phyloP scores from a whole-genome alignment of 2,888 invertebrate species.

The Marronus borbonicus region DNA sequence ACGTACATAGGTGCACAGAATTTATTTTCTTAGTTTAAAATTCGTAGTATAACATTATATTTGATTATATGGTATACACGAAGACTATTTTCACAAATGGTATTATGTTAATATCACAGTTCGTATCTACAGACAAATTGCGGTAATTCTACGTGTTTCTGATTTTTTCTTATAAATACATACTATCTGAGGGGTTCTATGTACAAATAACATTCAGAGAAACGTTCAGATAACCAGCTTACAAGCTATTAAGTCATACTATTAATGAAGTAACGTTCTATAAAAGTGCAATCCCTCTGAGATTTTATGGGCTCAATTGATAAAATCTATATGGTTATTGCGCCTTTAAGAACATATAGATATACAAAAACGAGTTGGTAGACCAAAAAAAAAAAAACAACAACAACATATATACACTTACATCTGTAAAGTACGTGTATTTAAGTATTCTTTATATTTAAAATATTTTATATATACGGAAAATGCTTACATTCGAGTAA shows the following conservation, averaged over 20 bases:
- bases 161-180: slow-evolving; percentile 19
- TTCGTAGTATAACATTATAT: slow-evolving; percentile 19
- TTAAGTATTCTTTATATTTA: too few relatives aligned
- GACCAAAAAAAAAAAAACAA: neutral
- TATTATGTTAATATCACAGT: slow-evolving; percentile 60
- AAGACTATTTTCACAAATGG: slow-evolving; percentile 35
- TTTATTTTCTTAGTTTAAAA: slow-evolving; percentile 16
- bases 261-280: slow-evolving; percentile 2
- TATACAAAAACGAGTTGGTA: slow-evolving; percentile 13
- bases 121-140: slow-evolving; percentile 49
- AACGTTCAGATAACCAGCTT: slow-evolving; percentile 30
- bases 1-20: neutral
- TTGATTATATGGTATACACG: slow-evolving; percentile 55
- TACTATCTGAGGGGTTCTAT: neutral
- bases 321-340: slow-evolving; percentile 61
- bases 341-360: slow-evolving; percentile 45
- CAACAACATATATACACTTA: slow-evolving; percentile 22
- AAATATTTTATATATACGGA: too few relatives aligned
- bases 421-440: neutral
- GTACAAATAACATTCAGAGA: slow-evolving; percentile 49
- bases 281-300: slow-evolving; percentile 51
- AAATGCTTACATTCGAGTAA: too few relatives aligned
- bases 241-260: slow-evolving; percentile 6
- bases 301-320: slow-evolving; percentile 66
- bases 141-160: slow-evolving; percentile 16